Evolutionary conservation across 2,797 vertebrate species (phyloP), one percentile per base, ranked within the genome.

Genomic region (Poeciliopsis infans): DNA sequence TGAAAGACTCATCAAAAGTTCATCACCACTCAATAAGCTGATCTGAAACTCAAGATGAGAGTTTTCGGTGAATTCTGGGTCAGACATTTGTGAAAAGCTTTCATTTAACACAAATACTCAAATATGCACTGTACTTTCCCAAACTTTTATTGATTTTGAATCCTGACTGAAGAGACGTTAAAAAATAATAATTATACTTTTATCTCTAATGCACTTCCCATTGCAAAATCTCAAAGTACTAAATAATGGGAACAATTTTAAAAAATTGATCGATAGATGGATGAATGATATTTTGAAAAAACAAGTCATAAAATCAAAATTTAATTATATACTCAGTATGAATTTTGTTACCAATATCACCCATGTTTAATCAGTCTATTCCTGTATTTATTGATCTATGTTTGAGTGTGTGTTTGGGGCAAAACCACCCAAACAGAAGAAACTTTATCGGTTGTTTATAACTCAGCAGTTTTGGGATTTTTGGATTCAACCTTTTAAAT

Each of bases 21-120:
- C 16, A 41, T 75, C 18, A 61, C 82, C 68, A 57, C 77, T 79
- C 46, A 77, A 45, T 78, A 90, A 81, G 77, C 55, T 77, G 72
- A 43, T 81, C 78, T 59, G 70, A 64, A 0, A 15, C 61, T 83
- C 78, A 79, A 76, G 68, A 71, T 55, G 68, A 66, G 53, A n/a
- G 28, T n/a, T 23, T 75, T 53, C 4, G 41, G 25, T 43, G 12
- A 13, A 45, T 45, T 69, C 66, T 13, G 25, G 39, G 41, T n/a
- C 39, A 43, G 66, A n/a, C 12, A 68, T 39, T 41, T 25, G 15
- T 45, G 41, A 69, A 69, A 69, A n/a, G 23, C 5, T 43, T 4
- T 36, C 33, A 36, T 64, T 36, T 64, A 64, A 36, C 31, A 64
- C 31, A 64, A 11, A 23, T 25, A 39, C 61, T 66, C 61, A 41